A percentile compares a stretch with the other conserved stretches of the same genome.
These are phyloP conservation scores for Calypte anna DNA, from an alignment of 2,113 vertebrate genomes.

Conservation along the genomic window DNA sequence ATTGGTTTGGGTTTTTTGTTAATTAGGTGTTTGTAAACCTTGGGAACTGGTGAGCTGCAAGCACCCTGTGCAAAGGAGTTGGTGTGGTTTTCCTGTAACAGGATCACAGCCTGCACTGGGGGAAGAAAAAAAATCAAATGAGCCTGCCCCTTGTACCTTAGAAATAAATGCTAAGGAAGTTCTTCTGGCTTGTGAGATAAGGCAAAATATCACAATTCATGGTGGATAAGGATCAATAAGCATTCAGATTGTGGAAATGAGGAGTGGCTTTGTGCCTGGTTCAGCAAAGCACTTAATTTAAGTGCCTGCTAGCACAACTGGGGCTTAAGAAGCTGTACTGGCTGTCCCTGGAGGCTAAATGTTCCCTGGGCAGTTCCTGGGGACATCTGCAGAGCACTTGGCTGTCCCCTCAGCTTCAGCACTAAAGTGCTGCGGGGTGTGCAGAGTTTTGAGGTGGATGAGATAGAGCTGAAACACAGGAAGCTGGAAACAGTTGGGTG, in stretches of 20 bases:
- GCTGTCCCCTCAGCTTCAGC: neutral
- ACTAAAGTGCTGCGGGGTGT: neutral
- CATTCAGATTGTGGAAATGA: neutral
- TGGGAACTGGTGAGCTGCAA: neutral
- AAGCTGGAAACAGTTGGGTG: neutral
- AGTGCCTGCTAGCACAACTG: neutral
- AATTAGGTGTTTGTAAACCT: neutral
- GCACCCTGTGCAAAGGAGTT: neutral
- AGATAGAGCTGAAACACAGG: neutral
- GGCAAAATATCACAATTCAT: conserved; percentile 15
- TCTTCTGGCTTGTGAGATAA: conserved; percentile 40
- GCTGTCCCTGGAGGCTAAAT: neutral
- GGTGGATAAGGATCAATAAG: neutral
- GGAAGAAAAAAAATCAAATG: neutral
- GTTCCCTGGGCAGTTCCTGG: neutral
- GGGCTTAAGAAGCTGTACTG: neutral
- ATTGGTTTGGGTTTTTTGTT: neutral
- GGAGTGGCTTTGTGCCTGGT: conserved; percentile 18
- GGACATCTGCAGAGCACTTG: neutral
- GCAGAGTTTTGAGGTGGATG: neutral
- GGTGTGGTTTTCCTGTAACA: neutral
- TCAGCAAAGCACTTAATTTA: neutral
- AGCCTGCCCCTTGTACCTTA: neutral
- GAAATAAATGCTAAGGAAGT: neutral
- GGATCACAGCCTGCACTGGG: neutral